Base-by-base conservation (phyloP, 2,797 vertebrate species). In the Amblyraja radiata region DNA sequence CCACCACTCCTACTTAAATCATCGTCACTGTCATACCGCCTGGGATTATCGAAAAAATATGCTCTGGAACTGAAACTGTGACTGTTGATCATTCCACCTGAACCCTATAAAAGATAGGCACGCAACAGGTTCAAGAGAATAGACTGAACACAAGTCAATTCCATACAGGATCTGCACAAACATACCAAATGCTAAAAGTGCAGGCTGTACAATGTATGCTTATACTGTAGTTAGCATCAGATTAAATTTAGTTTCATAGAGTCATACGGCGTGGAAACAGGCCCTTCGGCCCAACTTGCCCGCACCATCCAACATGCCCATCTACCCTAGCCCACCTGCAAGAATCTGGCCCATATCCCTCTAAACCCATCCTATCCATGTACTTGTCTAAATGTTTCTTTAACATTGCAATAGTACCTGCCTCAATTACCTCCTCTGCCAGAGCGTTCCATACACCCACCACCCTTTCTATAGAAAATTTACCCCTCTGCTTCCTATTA, bases 41-140 rank as follows among this genome's bases (percentile, higher is more conserved):
- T 96, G 0, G 99, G 99, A 96, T 99, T 99, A 96, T 99, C 98
- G 0, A 99, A 99, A 95, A 99, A 99, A 95, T 98, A 99, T 0
- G 98, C 98, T 94, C 98, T 97, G 94, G 98, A 98, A 95, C 97
- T 98, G 94, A 99, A 99, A 93, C 97, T 98, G 95, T 98, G 98
- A 94, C 97, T 99, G 94, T 97, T 98, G 93, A 99, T 97, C 98
- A 99, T 98, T 76, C 98, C 98, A 1, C 97, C 97, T 0, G 98
- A 95, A 93, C 97, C 95, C 99, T 98, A 23, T 76, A 90, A 92
- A 25, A 93, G 14, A 90, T 83, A 93, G 86, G 86, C 83, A 93
- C 94, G 81, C 93, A 73, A 93, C 65, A 28, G 63, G 16, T 90
- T 73, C 32, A 93, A 36, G 28, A 32, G 61, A 4, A 18, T 88